Evolutionary conservation across 2,113 vertebrate species (phyloP).

Genomic region (Entosphenus tridentatus): DNA sequence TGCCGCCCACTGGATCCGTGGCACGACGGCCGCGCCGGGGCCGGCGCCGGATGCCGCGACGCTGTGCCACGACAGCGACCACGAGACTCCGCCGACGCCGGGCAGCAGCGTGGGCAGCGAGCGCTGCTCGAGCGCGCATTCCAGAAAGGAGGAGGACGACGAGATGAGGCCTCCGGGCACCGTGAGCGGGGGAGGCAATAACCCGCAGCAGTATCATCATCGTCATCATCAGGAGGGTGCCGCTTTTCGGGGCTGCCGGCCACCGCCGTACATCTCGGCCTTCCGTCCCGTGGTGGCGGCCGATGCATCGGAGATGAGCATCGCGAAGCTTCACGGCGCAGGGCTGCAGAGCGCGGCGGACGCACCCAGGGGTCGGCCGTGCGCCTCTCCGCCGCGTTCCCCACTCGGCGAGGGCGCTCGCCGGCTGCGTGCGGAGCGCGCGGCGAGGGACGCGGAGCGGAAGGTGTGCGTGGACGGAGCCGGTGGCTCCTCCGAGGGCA

Average conservation of each 20-base stretch:
- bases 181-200: conserved; percentile 19
- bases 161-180: conserved; percentile 12
- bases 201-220: conserved; percentile 14
- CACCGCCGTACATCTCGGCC: conserved; percentile 45
- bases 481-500: no score
- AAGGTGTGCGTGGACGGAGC: no score
- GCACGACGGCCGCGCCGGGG: conserved; percentile 11
- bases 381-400: conserved; percentile 13
- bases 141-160: not conserved
- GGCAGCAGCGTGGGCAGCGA: conserved; percentile 14
- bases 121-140: conserved; percentile 13
- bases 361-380: not conserved
- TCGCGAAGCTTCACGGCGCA: conserved; percentile 54
- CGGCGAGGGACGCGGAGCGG: no score
- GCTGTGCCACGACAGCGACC: conserved; percentile 9
- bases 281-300: conserved; percentile 62
- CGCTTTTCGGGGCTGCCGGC: conserved; percentile 13
- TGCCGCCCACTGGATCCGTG: conserved; percentile 14
- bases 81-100: conserved; percentile 12
- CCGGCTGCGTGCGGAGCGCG: not conserved
- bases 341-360: conserved; percentile 10
- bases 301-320: conserved; percentile 34
- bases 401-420: conserved; percentile 13
- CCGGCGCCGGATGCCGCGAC: conserved; percentile 7
- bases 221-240: conserved; percentile 16